Percentiles rank a stretch among this genome's conserved stretches.
Evolutionary conservation across 1,140 invertebrate genomes (phyloP).

Genomic region (Caenorhabditis latens): DNA sequence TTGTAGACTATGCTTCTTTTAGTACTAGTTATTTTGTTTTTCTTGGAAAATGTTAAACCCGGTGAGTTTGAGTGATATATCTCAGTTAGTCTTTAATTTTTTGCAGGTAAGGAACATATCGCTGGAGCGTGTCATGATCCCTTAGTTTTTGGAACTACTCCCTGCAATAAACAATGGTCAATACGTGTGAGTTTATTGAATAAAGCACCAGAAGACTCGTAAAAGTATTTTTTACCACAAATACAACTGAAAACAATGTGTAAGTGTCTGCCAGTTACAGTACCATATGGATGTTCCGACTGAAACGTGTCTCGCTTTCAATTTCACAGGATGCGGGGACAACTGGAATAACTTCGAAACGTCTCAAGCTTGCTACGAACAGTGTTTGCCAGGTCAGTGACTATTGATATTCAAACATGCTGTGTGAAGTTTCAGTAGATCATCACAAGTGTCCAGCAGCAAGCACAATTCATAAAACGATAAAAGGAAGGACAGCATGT

Average conservation of each 20-base stretch:
- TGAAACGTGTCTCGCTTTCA: slow-evolving; percentile 30
- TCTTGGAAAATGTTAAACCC: neutral
- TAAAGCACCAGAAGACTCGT: neutral
- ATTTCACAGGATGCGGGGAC: slow-evolving; percentile 8
- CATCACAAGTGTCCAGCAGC: slow-evolving; percentile 46
- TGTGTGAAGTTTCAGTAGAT: neutral
- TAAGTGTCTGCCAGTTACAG: neutral
- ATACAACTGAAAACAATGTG: too few relatives aligned
- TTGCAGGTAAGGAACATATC: slow-evolving; percentile 24
- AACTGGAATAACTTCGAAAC: slow-evolving; percentile 30
- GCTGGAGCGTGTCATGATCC: slow-evolving; percentile 25
- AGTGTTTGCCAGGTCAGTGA: slow-evolving; percentile 2
- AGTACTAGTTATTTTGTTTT: neutral
- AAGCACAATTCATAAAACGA: slow-evolving; percentile 4
- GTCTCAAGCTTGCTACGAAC: slow-evolving; percentile 19
- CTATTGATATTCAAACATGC: neutral
- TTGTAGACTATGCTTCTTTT: neutral
- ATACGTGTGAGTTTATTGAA: neutral
- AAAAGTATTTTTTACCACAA: too few relatives aligned
- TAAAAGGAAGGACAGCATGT: neutral
- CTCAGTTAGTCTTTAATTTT: neutral
- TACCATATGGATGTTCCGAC: slow-evolving; percentile 30
- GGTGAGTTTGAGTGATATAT: neutral
- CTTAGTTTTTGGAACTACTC: neutral
- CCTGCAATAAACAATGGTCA: slow-evolving; percentile 23